phyloP scores from a whole-genome alignment of 2,888 invertebrate genomes.

The Molanna angustata region DNA sequence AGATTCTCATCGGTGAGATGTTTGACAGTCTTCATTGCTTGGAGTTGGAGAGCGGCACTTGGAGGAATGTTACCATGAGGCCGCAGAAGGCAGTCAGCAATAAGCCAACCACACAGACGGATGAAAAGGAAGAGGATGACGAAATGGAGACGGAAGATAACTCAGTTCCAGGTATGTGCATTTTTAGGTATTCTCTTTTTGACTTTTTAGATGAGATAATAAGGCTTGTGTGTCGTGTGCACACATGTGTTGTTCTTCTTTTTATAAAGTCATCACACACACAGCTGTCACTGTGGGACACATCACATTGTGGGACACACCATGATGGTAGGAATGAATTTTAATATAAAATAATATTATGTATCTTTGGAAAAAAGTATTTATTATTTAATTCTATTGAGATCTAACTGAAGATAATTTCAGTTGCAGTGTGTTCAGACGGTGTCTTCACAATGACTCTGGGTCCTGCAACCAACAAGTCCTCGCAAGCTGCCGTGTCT shows the following conservation, averaged over 20 bases:
- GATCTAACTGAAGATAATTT: no score
- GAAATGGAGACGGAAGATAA: slow-evolving; percentile 28
- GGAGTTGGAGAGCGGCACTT: slow-evolving; percentile 71
- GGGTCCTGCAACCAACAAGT: slow-evolving; percentile 44
- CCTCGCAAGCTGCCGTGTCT: slow-evolving; percentile 37
- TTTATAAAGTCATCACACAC: no score
- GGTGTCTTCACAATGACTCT: slow-evolving; percentile 82
- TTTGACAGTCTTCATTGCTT: slow-evolving; percentile 75
- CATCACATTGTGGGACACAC: no score
- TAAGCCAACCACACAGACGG: slow-evolving; percentile 27
- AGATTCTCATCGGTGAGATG: slow-evolving; percentile 74
- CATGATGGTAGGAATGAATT: no score
- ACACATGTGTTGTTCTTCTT: no score
- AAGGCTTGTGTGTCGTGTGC: no score
- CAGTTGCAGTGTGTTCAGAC: slow-evolving; percentile 65
- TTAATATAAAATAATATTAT: no score
- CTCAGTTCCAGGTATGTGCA: slow-evolving; percentile 8
- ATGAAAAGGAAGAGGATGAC: slow-evolving; percentile 40
- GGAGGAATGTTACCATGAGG: slow-evolving; percentile 61
- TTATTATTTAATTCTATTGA: no score
- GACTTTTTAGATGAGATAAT: no score
- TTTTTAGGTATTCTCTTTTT: no score
- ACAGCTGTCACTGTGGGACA: no score
- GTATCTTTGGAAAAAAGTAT: no score
- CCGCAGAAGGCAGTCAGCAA: slow-evolving; percentile 7